Base-by-base conservation (phyloP, 2,888 invertebrate species). In the Omphaloscelis lunosa region DNA sequence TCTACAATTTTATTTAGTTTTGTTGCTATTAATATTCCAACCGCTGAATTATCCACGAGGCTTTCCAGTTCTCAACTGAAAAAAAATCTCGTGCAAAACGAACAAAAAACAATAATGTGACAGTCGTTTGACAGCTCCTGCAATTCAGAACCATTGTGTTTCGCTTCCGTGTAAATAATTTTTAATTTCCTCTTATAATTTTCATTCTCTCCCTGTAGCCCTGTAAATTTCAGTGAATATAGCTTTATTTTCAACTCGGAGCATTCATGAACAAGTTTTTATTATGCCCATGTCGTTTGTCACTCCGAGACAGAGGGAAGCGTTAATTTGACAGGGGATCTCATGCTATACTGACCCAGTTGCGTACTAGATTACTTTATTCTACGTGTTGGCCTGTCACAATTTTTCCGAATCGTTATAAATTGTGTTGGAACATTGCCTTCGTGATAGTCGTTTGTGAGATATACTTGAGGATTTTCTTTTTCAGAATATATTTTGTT, bases 281-380 rank as follows among this genome's bases (percentile, higher is more conserved):
- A 94, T 93, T 92, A 93, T 93, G 92, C 92, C 89, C 90, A 85
- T 92, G 92, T 95, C 96, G 93, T 96, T 95, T 95, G 95, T 96
- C 96, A 95, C 92, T 82, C 73, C 83, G 91, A 93, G 95, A 95
- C 94, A 95, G 92, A 94, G 94, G 93, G 91, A 93, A 93, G 94
- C 95, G 96, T 95, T 96, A 96, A 96, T 96, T 96, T 96, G 96
- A 96, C 96, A 95, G 93, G 96, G 95, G 96, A 94, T 94, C 94
- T 91, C 89, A 89, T 91, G 91, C 91, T 92, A 89, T 87, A 91
- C 92, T 95, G 94, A 94, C 95, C 95, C 92, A 95, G 94, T 95
- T 95, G 92, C 89, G 88, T 76, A 73, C 90, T 89, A 90, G 92
- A 93, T 93, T 92, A 92, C 90, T 90, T 93, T 91, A 89, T 91